A percentile compares a stretch with the other conserved stretches of the same genome.
Conservation (phyloP, 2,113 vertebrate species). For the Isurus oxyrinchus region DNA sequence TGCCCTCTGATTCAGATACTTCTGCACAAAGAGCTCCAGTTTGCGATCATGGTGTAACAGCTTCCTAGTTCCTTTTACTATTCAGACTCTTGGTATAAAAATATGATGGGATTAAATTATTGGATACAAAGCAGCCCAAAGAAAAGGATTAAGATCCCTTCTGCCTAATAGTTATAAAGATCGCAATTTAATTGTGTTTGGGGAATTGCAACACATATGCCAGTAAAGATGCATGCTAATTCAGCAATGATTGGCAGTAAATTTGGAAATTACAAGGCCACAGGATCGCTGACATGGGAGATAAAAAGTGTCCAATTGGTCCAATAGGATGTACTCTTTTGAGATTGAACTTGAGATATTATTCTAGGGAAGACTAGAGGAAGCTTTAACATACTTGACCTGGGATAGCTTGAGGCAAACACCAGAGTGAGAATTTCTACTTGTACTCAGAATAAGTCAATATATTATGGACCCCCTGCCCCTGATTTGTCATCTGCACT, state of each 20-base stretch:
- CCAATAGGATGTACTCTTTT: neutral
- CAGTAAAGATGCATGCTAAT: neutral
- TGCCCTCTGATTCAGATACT: neutral
- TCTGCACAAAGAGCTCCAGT: neutral
- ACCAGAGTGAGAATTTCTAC: neutral
- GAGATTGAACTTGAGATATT: neutral
- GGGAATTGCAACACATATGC: neutral
- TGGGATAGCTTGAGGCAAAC: neutral
- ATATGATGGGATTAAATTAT: neutral
- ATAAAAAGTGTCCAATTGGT: neutral
- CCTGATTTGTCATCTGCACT: neutral
- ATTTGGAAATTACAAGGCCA: neutral
- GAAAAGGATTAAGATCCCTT: neutral
- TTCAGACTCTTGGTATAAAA: neutral
- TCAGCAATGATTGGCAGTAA: neutral
- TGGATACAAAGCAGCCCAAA: neutral
- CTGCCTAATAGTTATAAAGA: neutral
- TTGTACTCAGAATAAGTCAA: neutral
- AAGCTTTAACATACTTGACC: neutral
- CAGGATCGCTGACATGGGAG: neutral
- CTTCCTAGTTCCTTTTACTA: neutral
- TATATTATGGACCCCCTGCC: too few species aligned
- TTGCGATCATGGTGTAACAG: neutral
- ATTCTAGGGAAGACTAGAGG: neutral
- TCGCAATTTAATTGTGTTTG: neutral